Base-by-base conservation (phyloP, 2,113 vertebrate species). In the Hemibagrus wyckioides region DNA sequence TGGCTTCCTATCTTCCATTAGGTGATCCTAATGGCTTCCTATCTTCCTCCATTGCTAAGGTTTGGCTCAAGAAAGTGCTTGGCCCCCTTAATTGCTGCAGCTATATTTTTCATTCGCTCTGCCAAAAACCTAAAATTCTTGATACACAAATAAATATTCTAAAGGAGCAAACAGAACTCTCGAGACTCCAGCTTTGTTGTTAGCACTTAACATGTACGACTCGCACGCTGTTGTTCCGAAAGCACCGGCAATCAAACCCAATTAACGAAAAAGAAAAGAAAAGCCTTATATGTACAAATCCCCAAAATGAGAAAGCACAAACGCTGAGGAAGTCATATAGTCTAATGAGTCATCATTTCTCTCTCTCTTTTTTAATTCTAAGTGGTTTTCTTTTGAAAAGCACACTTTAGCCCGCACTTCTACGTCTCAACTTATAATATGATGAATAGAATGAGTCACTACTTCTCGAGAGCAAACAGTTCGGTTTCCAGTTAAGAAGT, bases 301-400 rank as follows among this genome's bases (percentile, higher is more conserved):
- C 21, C 19, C 25, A 8, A 54, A 36, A 56, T 76, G 56, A 33
- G 76, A 21, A 10, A n/a, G 82, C 11, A 67, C 25, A 54, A 75
- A 48, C 21, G 50, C 15, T 21, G n/a, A 9, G 41, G 19, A 63
- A 77, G 71, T 84, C 33, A 52, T 25, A 39, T 54, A 39, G 2
- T 13, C 9, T 61, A 59, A 85, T 85, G 84, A 79, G 54, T 85
- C 84, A 63, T 63, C 19, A 23, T 61, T 44, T 71, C 28, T 54
- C 28, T 21, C 28, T 17, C 11, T 14, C 23, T 67, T 84, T 83
- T 23, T 48, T 4, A 2, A 19, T 28, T 73, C 25, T 56, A 25
- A 54, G 25, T 73, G 41, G 6, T 41, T 77, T 61, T 63, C 11
- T 44, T 50, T 36, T 61, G 11, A 44, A 77, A 79, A 65, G 41